Evolutionary conservation across 2,888 invertebrate species (phyloP).

Genomic region (Drosophila suboccidentalis): DNA sequence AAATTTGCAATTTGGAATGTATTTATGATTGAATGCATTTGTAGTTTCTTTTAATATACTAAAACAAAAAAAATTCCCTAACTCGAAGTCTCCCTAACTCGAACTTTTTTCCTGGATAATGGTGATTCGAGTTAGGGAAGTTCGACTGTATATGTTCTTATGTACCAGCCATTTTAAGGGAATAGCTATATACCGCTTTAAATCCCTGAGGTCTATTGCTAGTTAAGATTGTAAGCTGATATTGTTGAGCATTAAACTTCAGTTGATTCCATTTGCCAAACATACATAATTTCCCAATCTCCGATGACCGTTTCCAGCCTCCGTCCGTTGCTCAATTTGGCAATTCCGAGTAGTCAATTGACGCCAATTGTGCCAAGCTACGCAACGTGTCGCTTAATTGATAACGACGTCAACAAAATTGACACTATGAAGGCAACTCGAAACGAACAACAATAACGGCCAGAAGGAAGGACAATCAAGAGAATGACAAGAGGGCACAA

Average conservation of each 20-base stretch:
- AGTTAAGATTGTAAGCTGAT: constrained; percentile 17
- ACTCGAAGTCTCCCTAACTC: too few species aligned
- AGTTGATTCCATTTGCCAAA: constrained; percentile 35
- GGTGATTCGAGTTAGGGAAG: too few species aligned
- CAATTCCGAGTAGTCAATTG: constrained; percentile 66
- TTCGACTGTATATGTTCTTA: too few species aligned
- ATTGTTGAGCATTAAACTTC: constrained; percentile 18
- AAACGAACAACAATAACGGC: constrained; percentile 36
- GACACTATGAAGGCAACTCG: constrained; percentile 29
- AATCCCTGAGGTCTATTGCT: background rate
- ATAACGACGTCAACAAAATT: constrained; percentile 79
- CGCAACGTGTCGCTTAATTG: constrained; percentile 77
- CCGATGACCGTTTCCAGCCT: background rate
- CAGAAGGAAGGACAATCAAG: constrained; percentile 35
- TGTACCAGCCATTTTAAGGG: background rate
- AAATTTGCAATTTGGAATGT: too few species aligned
- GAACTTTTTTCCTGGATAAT: too few species aligned
- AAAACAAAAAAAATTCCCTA: too few species aligned
- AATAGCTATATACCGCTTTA: background rate
- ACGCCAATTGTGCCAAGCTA: constrained; percentile 61
- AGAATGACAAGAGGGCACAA: constrained; percentile 23
- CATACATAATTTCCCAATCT: background rate
- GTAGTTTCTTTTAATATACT: too few species aligned
- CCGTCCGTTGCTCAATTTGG: constrained; percentile 20
- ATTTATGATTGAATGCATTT: too few species aligned